Conservation (phyloP, 2,113 vertebrate genomes). For the Benitochromis conjunctus region DNA sequence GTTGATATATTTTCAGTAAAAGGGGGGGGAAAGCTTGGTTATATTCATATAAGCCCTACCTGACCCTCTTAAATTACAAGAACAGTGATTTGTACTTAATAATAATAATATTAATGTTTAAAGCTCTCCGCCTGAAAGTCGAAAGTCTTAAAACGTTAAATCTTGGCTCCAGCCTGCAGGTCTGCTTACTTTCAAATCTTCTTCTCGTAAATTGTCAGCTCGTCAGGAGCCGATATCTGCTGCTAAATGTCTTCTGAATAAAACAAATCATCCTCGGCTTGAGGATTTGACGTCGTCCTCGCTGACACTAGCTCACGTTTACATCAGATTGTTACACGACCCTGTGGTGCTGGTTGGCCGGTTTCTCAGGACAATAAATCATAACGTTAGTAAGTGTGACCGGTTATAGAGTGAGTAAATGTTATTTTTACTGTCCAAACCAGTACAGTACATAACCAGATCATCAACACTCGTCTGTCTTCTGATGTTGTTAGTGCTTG, state of each 20-base stretch:
- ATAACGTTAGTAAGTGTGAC: background rate
- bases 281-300: background rate
- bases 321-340: background rate
- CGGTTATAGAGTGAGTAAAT: fast-evolving
- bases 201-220: background rate
- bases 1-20: background rate
- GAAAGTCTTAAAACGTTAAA: background rate
- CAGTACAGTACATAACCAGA: background rate
- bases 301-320: background rate
- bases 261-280: background rate
- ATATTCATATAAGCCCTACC: background rate
- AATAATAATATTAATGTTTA: background rate
- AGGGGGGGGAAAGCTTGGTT: background rate
- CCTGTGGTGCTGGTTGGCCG: background rate
- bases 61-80: background rate
- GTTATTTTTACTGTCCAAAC: background rate
- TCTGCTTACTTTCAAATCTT: background rate
- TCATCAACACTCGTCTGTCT: background rate
- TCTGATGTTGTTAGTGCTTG: fast-evolving
- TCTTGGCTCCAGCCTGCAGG: background rate
- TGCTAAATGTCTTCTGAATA: background rate
- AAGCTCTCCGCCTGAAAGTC: background rate
- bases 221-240: background rate
- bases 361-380: background rate
- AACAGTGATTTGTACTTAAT: background rate